Evolutionary conservation across 2,888 invertebrate genomes (phyloP).

Genomic region (Pinctada fucata): DNA sequence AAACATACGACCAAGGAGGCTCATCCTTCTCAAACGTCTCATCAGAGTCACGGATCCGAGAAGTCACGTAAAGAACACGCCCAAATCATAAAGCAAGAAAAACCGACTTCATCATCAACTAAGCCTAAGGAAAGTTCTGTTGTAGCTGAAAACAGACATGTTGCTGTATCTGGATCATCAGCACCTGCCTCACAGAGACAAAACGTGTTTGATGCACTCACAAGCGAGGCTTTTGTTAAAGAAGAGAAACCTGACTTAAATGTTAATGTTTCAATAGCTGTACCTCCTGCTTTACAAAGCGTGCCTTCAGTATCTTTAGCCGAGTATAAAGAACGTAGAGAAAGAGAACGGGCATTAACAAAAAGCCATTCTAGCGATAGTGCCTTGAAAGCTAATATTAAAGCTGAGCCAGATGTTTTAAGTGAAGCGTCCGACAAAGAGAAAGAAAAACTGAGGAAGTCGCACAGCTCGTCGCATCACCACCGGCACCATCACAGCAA

Average conservation of each 20-base stretch:
- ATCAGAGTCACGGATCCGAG: constrained; percentile 21
- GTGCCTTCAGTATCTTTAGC: constrained; percentile 23
- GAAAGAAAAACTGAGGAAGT: constrained; percentile 12
- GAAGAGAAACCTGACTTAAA: background rate
- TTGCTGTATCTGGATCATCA: background rate
- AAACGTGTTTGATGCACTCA: constrained; percentile 28
- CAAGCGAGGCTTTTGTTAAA: constrained; percentile 5
- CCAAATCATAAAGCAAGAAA: background rate
- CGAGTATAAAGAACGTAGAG: constrained; percentile 35
- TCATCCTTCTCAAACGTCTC: constrained; percentile 19
- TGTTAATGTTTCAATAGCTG: constrained; percentile 7
- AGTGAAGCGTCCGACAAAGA: background rate
- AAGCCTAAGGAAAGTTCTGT: no score
- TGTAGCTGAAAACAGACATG: no score
- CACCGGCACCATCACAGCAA: background rate
- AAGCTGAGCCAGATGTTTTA: constrained; percentile 11
- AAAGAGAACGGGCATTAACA: constrained; percentile 29
- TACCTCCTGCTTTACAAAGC: background rate
- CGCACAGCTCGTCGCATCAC: constrained; percentile 11
- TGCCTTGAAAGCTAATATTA: constrained; percentile 21
- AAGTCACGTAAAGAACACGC: constrained; percentile 8
- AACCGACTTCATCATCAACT: no score
- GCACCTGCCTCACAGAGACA: constrained; percentile 22
- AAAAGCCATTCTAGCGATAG: constrained; percentile 28
- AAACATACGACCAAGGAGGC: background rate